Base-by-base conservation (phyloP, 1,140 invertebrate genomes). In the Apis florea region DNA sequence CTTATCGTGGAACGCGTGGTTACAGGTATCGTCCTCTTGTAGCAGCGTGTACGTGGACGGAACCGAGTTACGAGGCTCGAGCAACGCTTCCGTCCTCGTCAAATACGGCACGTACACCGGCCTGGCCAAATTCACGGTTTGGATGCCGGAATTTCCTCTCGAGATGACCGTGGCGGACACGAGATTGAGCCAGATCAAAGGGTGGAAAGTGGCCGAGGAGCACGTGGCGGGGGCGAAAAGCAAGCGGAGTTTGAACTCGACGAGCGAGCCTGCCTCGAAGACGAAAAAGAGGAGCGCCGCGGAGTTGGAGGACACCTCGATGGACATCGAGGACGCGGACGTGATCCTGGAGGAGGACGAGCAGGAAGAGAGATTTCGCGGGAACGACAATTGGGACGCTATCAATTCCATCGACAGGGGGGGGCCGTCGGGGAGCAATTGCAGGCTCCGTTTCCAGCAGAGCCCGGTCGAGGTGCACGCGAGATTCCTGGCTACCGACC, bases 41-140 rank as follows among this genome's bases (percentile, higher is more conserved):
- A 98, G 98, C 84, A 98, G 97, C 9, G 98, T 99, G 6, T 99
- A 99, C 93, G 96, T 99, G 12, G 98, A 99, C 93, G 98, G 98
- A 0, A 98, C 98, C 21, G 98, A 99, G 94, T 97, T 98, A 58
- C 95, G 98, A 0, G 98, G 98, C 10, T 98, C 98, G 0, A 97
- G 97, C 19, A 99, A 99, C 92, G 98, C 98, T 2, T 98, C 97
- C 1, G 96, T 99, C 21, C 95, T 98, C 15, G 98, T 99, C 12
- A 98, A 98, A 93, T 99, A 99, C 91, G 98, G 98, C 12, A 97
- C 97, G 0, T 98, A 98, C 90, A 97, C 96, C 12, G 97, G 98
- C 12, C 92, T 97, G 61, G 97, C 98, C 1, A 95, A 96, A 82
- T 98, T 99, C 91, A 97, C 97, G 13, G 98, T 99, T 0, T 99